Percentiles rank a stretch among this genome's conserved stretches.
Conservation (phyloP, 2,888 invertebrate genomes). For the Agrilus biguttatus region DNA sequence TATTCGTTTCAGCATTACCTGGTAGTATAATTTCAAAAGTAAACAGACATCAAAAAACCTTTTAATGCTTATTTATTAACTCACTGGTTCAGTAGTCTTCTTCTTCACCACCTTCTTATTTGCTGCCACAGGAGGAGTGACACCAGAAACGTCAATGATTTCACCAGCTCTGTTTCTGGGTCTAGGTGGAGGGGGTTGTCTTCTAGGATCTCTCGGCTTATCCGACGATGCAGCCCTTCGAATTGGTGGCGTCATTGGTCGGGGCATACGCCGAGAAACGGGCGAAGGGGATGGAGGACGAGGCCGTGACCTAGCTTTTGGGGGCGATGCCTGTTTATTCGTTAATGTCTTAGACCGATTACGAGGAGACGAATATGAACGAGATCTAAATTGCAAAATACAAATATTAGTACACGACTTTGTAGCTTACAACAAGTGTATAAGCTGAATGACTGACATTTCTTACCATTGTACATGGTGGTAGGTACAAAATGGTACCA, state of each 20-base stretch:
- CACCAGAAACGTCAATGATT: constrained; percentile 29
- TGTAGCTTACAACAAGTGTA: background rate
- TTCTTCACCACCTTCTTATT: constrained; percentile 32
- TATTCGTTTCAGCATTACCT: constrained; percentile 27
- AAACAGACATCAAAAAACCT: background rate
- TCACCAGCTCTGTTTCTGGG: constrained; percentile 38
- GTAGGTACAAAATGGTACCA: too few relatives aligned
- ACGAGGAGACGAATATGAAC: constrained; percentile 41
- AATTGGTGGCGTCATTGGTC: constrained; percentile 23
- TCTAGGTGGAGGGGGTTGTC: constrained; percentile 40
- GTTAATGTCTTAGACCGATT: constrained; percentile 29
- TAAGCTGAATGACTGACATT: background rate
- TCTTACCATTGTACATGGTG: too few relatives aligned
- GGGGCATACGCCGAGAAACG: constrained; percentile 40
- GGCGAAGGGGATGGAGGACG: constrained; percentile 33
- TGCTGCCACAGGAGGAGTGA: constrained; percentile 37
- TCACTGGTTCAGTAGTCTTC: constrained; percentile 30
- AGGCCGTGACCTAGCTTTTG: constrained; percentile 37
- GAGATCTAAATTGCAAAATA: constrained; percentile 27
- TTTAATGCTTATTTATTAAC: background rate
- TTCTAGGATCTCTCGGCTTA: constrained; percentile 32
- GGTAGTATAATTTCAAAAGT: background rate
- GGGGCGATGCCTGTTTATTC: constrained; percentile 30
- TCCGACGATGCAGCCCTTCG: constrained; percentile 18
- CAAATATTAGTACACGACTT: background rate